These are phyloP conservation scores for Parazoanthus darwini DNA, from an alignment of 92 coral and sea anemone genomes.

Conservation along the genomic window DNA sequence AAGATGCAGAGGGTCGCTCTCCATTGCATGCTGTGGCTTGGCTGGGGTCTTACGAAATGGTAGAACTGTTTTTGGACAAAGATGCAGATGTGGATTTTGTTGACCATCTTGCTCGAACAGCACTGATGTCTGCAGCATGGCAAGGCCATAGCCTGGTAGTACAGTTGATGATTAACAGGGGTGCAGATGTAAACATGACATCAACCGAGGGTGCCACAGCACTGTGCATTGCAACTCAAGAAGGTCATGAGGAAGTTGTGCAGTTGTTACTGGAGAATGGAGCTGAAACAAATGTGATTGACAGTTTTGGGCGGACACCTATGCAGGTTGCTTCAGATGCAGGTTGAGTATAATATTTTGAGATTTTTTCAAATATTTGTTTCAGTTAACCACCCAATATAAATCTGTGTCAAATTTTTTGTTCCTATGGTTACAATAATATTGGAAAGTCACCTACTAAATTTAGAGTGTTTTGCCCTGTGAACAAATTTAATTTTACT, in stretches of 20 bases:
- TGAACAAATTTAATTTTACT: no score
- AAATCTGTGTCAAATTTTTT: no score
- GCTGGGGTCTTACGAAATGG: slow-evolving; percentile 87
- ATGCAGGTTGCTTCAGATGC: slow-evolving; percentile 98
- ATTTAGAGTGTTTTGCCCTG: no score
- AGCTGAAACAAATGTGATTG: slow-evolving; percentile 87
- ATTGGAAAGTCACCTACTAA: no score
- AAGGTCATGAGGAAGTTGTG: slow-evolving; percentile 99
- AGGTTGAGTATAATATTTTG: slow-evolving; percentile 47
- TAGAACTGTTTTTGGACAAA: slow-evolving; percentile 75
- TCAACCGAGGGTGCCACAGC: slow-evolving; percentile 96
- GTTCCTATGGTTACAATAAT: no score
- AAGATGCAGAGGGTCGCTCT: slow-evolving; percentile 85
- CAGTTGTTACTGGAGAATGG: slow-evolving; percentile 83
- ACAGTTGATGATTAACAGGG: slow-evolving; percentile 83
- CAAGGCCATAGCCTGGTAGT: slow-evolving; percentile 87
- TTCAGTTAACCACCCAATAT: no score
- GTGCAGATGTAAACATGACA: slow-evolving; percentile 82
- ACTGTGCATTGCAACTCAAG: slow-evolving; percentile 91
- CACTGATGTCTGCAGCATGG: slow-evolving; percentile 99
- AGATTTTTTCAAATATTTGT: no score
- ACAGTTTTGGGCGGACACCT: slow-evolving; percentile 93
- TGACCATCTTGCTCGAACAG: slow-evolving; percentile 85
- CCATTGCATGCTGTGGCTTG: slow-evolving; percentile 95
- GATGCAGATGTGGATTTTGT: slow-evolving; percentile 84